These are phyloP conservation scores for Melitaea athalia DNA, from an alignment of 2,888 invertebrate species.

Conservation along the genomic window DNA sequence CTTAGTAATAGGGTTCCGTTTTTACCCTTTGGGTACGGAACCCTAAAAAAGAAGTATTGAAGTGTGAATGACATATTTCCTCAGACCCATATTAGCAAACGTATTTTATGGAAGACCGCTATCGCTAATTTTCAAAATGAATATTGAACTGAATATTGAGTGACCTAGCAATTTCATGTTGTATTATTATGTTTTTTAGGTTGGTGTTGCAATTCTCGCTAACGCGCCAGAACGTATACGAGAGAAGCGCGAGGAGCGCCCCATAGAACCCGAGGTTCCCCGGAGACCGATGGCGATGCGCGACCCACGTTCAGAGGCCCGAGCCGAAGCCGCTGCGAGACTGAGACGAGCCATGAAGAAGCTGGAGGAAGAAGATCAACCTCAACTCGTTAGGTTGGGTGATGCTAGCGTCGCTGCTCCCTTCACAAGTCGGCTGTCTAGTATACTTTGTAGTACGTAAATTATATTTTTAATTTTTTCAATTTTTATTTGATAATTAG, in stretches of 20 bases:
- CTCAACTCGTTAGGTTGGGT: slow-evolving; percentile 95
- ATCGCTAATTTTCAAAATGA: too few species aligned
- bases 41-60: too few species aligned
- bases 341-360: slow-evolving; percentile 90
- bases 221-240: slow-evolving; percentile 83
- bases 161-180: too few species aligned
- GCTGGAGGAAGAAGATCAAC: slow-evolving; percentile 92
- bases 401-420: slow-evolving; percentile 99
- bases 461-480: neutral
- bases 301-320: slow-evolving; percentile 57
- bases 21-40: too few species aligned
- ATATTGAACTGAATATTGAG: too few species aligned
- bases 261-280: slow-evolving; percentile 84
- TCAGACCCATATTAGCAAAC: too few species aligned
- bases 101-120: too few species aligned
- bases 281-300: slow-evolving; percentile 45
- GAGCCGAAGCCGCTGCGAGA: slow-evolving; percentile 69
- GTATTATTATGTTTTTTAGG: slow-evolving; percentile 49
- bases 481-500: too few species aligned
- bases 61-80: too few species aligned
- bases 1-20: too few species aligned
- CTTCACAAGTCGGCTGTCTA: slow-evolving; percentile 98
- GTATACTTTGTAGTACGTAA: slow-evolving; percentile 94
- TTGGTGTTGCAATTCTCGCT: slow-evolving; percentile 95
- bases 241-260: slow-evolving; percentile 82